Evolutionary conservation across 2,888 invertebrate genomes (phyloP).

Genomic region (Nymphalis polychloros): DNA sequence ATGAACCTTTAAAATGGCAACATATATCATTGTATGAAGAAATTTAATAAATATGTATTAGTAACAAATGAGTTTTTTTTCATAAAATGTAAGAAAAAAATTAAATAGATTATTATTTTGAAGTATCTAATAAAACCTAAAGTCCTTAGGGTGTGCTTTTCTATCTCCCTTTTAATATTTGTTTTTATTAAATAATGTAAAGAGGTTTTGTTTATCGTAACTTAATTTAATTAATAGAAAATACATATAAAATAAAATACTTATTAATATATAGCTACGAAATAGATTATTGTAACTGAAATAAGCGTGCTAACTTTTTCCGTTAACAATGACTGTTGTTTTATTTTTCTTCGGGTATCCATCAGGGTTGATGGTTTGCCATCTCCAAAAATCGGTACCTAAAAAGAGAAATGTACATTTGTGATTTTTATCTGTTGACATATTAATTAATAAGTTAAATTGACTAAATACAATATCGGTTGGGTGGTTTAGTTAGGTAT

Average conservation of each 20-base stretch:
- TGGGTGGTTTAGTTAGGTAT: too few species aligned
- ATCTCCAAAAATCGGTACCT: constrained; percentile 96
- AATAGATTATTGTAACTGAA: constrained; percentile 25
- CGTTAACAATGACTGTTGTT: constrained; percentile 63
- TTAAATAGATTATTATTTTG: too few species aligned
- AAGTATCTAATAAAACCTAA: too few species aligned
- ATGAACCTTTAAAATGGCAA: constrained; percentile 92
- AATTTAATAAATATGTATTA: constrained; percentile 26
- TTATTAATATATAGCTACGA: constrained; percentile 48
- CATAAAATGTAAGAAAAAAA: background rate
- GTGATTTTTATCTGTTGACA: too few species aligned
- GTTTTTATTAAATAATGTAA: too few species aligned
- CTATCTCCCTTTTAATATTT: too few species aligned
- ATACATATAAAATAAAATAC: constrained; percentile 44
- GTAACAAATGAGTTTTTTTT: background rate
- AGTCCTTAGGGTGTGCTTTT: too few species aligned
- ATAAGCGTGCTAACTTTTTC: constrained; percentile 63
- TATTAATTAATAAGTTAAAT: background rate
- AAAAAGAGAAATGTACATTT: constrained; percentile 41
- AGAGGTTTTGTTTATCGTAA: too few species aligned
- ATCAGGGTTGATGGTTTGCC: constrained; percentile 95
- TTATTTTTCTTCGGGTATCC: constrained; percentile 85
- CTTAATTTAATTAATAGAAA: background rate
- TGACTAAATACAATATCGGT: background rate
- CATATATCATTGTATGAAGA: constrained; percentile 81